phyloP scores from a whole-genome alignment of 2,113 vertebrate species.

The Chinchilla lanigera region DNA sequence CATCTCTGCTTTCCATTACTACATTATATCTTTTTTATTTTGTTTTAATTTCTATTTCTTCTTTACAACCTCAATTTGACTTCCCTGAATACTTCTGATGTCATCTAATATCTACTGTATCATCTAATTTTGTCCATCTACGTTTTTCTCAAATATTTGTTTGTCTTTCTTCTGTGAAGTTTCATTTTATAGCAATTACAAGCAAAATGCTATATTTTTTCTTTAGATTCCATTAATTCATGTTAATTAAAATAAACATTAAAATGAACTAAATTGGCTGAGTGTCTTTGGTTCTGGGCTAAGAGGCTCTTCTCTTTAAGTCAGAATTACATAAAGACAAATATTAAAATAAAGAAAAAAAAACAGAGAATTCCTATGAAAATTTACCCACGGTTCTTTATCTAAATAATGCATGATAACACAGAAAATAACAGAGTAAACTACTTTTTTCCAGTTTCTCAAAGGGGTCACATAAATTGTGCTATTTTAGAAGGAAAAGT shows the following conservation, averaged over 20 bases:
- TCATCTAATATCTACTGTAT: not conserved
- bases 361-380: not conserved
- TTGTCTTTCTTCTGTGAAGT: not conserved
- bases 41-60: constrained; percentile 12
- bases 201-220: not conserved
- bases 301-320: not conserved
- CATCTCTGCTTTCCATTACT: not conserved
- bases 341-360: constrained; percentile 20
- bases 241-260: not conserved
- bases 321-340: not conserved
- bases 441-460: not conserved
- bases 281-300: not conserved
- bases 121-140: not conserved
- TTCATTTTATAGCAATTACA: not conserved
- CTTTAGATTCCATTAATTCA: not conserved
- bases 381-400: not conserved
- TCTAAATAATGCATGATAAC: not conserved
- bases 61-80: not conserved
- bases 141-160: not conserved
- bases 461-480: not conserved
- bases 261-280: not conserved
- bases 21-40: not conserved
- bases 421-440: not conserved
- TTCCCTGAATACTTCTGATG: not conserved
- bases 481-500: not conserved